A percentile compares a stretch with the other conserved stretches of the same genome.
These are phyloP conservation scores for Melipona beecheii DNA, from an alignment of 2,888 invertebrate genomes.

Conservation along the genomic window DNA sequence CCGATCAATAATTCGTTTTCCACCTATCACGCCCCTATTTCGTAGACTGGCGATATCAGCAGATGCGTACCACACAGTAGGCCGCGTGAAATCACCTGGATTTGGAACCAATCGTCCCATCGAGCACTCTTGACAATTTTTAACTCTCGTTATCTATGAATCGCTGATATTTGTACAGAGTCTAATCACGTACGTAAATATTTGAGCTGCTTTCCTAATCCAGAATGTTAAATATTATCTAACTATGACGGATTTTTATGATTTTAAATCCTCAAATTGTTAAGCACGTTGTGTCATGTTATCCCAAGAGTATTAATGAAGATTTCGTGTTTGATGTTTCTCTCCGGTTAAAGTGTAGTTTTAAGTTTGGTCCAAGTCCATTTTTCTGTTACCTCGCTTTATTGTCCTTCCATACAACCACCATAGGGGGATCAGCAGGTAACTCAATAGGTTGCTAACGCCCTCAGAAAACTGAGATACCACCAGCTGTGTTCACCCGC, in stretches of 20 bases:
- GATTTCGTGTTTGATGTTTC: background rate
- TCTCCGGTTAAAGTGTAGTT: background rate
- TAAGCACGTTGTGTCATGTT: background rate
- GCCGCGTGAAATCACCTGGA: background rate
- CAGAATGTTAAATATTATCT: background rate
- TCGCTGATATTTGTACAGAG: background rate
- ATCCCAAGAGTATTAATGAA: background rate
- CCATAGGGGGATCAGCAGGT: constrained; percentile 45
- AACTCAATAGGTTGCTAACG: constrained; percentile 72
- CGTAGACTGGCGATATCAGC: constrained; percentile 27
- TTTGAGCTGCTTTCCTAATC: background rate
- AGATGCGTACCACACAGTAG: background rate
- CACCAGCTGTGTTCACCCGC: constrained; percentile 99
- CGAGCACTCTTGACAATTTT: background rate
- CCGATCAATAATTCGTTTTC: constrained; percentile 80
- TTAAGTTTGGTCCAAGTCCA: background rate
- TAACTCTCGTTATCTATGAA: background rate
- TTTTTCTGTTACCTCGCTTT: background rate
- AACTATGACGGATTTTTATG: background rate
- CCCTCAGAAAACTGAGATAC: constrained; percentile 94
- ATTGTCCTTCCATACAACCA: constrained; percentile 2
- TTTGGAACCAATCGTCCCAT: background rate
- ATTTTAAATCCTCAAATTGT: background rate
- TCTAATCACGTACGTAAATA: background rate
- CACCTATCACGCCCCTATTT: constrained; percentile 71